Conservation (phyloP, 1,140 invertebrate genomes). For the Micrasema longulum region DNA sequence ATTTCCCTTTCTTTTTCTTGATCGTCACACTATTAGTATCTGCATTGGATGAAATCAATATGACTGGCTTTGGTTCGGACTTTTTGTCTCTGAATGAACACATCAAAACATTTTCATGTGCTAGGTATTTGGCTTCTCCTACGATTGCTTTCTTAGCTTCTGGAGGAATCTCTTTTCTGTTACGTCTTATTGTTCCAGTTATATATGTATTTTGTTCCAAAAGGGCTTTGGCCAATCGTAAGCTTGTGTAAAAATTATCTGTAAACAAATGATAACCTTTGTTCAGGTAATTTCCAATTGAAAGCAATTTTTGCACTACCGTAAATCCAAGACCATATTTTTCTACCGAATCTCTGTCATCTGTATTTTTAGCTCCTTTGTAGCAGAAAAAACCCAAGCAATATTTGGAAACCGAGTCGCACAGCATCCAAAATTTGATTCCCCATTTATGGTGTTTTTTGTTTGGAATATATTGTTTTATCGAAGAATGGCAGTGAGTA, state of each 20-base stretch:
- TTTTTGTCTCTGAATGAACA: constrained; percentile 48
- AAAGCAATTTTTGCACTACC: constrained; percentile 50
- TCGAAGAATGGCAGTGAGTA: constrained; percentile 51
- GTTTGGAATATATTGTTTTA: constrained; percentile 54
- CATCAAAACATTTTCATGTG: constrained; percentile 44
- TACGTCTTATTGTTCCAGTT: constrained; percentile 53
- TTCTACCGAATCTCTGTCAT: constrained; percentile 10
- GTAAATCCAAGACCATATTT: constrained; percentile 13
- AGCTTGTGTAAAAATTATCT: constrained; percentile 54
- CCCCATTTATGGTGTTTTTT: too few species aligned
- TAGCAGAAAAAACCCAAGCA: constrained; percentile 50
- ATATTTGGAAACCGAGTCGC: constrained; percentile 46
- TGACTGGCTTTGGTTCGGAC: constrained; percentile 41
- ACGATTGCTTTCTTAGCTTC: constrained; percentile 45
- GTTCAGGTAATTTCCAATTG: constrained; percentile 55
- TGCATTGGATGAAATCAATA: constrained; percentile 47
- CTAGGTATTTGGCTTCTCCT: constrained; percentile 42
- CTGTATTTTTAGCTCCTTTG: constrained; percentile 43
- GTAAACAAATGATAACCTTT: constrained; percentile 56
- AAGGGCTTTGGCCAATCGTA: constrained; percentile 48
- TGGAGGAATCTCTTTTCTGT: constrained; percentile 39
- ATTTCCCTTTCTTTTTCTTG: constrained; percentile 44
- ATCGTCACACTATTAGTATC: constrained; percentile 42
- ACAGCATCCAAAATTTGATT: constrained; percentile 52
- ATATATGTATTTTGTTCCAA: constrained; percentile 44